Conservation (phyloP, 2,797 vertebrate genomes). For the Cyprinella venusta region DNA sequence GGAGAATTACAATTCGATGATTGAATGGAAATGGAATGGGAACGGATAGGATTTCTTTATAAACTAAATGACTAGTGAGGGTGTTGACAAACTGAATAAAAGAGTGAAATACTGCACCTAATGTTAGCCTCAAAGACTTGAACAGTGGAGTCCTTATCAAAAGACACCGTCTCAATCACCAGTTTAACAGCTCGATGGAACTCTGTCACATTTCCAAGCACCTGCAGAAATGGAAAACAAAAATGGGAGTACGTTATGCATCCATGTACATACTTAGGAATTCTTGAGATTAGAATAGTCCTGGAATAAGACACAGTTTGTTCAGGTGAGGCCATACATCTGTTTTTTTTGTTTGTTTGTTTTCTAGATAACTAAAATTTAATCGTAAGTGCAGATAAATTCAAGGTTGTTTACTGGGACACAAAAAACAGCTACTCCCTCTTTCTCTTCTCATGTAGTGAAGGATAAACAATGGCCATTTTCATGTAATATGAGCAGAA, state of each 20-base stretch:
- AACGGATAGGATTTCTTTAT: background rate
- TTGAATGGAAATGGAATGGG: background rate
- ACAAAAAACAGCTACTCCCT: background rate
- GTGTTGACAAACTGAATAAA: background rate
- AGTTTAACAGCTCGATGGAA: constrained; percentile 95
- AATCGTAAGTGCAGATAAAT: background rate
- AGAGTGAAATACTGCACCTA: constrained; percentile 78
- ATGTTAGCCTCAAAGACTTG: constrained; percentile 99
- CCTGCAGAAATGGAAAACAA: constrained; percentile 71
- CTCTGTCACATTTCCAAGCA: constrained; percentile 95
- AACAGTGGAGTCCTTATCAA: constrained; percentile 97
- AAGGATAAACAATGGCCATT: background rate
- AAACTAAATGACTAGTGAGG: background rate
- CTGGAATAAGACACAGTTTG: background rate
- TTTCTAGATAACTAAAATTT: background rate
- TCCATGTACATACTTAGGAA: background rate
- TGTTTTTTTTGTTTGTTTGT: background rate
- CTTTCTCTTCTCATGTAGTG: background rate
- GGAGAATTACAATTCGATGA: background rate
- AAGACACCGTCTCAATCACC: constrained; percentile 96
- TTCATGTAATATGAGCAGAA: constrained; percentile 1
- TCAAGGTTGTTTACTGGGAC: background rate
- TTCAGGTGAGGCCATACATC: background rate
- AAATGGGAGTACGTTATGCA: background rate
- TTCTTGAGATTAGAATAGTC: background rate